Base-by-base conservation (phyloP, 1,140 invertebrate genomes). In the Campoletis sonorensis region DNA sequence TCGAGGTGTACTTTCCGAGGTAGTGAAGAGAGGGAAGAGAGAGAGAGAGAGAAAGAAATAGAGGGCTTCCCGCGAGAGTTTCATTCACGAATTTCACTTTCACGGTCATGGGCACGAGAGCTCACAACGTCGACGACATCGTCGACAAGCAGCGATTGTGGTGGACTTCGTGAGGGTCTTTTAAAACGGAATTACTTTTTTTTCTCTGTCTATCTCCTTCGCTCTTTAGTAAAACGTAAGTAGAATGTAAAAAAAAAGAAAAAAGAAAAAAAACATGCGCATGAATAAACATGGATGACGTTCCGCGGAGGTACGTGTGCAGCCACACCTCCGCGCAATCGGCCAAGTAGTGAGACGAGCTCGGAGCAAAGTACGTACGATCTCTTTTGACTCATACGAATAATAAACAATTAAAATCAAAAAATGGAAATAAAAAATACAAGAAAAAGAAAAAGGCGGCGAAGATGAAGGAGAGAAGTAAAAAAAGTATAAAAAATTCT, bases 51-150 rank as follows among this genome's bases (percentile, higher is more conserved):
- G 40, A 45, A 11, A 11, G 40, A 8, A 1, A 33, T 2, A 2
- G 64, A 10, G 18, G 21, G 27, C 61, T 64, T 64, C 61, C 84
- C 86, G 82, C 81, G 61, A 79, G 82, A 84, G 84, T 87, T 87
- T 86, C 89, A 89, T 90, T 91, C 89, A 90, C 90, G 89, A 90
- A 91, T 89, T 89, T 91, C 88, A 90, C 89, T 90, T 90, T 91
- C 90, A 90, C 87, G 90, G 90, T 85, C 90, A 90, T 81, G 89
- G 89, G 82, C 89, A 89, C 85, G 86, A 83, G 81, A 51, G 10
- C 49, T 51, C 18, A n/a, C n/a, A 18, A 5, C 83, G 75, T 77
- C 81, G 79, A 81, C 72, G 68, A 40, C 79, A 71, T 61, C 58
- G 71, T 18, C 71, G 37, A 72, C 64, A 75, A 82, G 78, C 64